phyloP scores from a whole-genome alignment of 2,797 vertebrate species.

The Limnodromus scolopaceus region DNA sequence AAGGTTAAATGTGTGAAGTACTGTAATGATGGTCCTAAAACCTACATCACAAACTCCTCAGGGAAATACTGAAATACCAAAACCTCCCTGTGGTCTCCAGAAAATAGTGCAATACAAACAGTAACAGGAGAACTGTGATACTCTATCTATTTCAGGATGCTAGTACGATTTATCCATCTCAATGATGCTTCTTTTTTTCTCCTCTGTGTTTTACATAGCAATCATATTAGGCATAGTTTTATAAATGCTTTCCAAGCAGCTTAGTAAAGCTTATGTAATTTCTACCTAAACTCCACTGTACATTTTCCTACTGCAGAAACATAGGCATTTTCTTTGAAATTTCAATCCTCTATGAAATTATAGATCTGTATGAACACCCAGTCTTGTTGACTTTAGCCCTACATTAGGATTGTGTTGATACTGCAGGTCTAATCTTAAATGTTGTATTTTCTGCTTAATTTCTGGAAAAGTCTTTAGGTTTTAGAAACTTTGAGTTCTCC shows the following conservation, averaged over 20 bases:
- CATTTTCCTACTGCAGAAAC: neutral
- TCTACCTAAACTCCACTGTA: neutral
- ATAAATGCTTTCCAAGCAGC: neutral
- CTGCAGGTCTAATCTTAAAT: neutral
- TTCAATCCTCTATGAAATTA: neutral
- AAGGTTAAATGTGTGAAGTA: neutral
- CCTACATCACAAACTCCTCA: neutral
- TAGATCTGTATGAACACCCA: neutral
- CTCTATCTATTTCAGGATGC: neutral
- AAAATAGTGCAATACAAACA: neutral
- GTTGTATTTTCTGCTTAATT: neutral
- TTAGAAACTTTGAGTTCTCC: neutral
- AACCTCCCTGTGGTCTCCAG: neutral
- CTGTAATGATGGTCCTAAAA: neutral
- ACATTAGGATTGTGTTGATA: neutral
- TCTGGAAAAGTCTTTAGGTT: neutral
- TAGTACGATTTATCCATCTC: neutral
- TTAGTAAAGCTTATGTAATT: neutral
- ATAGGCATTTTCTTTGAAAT: neutral
- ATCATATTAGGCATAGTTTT: neutral
- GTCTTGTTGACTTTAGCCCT: neutral
- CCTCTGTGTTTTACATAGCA: neutral
- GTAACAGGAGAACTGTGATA: neutral
- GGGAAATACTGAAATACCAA: neutral
- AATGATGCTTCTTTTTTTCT: neutral